Conservation (phyloP, 2,797 vertebrate genomes). For the Labroides dimidiatus region DNA sequence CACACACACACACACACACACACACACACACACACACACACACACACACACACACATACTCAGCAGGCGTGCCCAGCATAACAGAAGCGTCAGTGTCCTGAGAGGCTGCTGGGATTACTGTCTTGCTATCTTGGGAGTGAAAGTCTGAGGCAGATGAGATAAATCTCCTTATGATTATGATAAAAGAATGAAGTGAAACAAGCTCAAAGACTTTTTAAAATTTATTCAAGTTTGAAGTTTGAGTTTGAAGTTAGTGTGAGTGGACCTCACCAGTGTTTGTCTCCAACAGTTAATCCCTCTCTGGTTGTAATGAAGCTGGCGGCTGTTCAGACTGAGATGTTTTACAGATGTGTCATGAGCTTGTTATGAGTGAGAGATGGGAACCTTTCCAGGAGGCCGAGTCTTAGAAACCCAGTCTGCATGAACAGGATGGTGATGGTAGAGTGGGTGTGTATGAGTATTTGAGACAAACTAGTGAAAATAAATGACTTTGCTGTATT, state of each 20-base stretch:
- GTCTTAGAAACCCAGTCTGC: not conserved
- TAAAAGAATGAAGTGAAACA: not conserved
- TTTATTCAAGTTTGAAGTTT: not conserved
- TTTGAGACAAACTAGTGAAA: not conserved
- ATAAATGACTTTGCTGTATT: not conserved
- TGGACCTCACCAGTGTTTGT: conserved; percentile 6
- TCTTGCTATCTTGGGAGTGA: conserved; percentile 11
- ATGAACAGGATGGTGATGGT: not conserved
- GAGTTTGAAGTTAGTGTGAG: not conserved
- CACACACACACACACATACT: conserved; percentile 13
- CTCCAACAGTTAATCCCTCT: conserved; percentile 10
- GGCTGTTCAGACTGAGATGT: conserved; percentile 27
- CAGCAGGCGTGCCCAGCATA: not conserved
- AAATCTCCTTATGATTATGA: not conserved
- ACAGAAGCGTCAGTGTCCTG: conserved; percentile 17
- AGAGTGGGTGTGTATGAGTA: not conserved
- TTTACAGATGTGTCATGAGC: conserved; percentile 47
- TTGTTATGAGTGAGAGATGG: conserved; percentile 1
- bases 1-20: conserved; percentile 13
- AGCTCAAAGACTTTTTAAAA: not conserved
- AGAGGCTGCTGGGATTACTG: conserved; percentile 9
- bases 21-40: conserved; percentile 9
- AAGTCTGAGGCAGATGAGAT: not conserved
- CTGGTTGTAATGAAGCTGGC: conserved; percentile 32
- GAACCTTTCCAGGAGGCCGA: conserved; percentile 9